These are phyloP conservation scores for Eolophus roseicapilla DNA, from an alignment of 2,113 vertebrate species.

Conservation along the genomic window DNA sequence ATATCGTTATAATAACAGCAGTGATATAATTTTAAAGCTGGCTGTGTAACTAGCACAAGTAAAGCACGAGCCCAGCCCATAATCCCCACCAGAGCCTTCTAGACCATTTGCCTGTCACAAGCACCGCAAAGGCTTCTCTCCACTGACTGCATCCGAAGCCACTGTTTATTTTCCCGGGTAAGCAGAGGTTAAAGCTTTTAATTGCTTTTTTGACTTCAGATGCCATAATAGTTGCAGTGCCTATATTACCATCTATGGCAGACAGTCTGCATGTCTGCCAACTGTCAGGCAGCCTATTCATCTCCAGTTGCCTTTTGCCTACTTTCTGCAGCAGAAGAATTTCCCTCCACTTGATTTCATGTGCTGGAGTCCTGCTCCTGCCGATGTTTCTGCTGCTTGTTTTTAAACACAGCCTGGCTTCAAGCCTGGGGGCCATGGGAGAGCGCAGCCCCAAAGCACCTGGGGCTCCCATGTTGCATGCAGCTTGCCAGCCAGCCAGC, in stretches of 20 bases:
- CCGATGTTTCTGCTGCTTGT: not conserved
- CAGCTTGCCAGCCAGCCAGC: not conserved
- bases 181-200: conserved; percentile 53
- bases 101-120: not conserved
- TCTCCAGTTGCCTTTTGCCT: conserved; percentile 68
- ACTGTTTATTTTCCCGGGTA: not conserved
- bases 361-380: not conserved
- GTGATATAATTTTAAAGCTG: not conserved
- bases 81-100: not conserved
- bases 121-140: not conserved
- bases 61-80: not conserved
- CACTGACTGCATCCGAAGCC: not conserved
- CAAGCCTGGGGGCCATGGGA: not conserved
- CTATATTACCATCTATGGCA: conserved; percentile 67
- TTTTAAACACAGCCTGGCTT: conserved; percentile 1
- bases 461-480: not conserved
- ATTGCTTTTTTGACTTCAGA: conserved; percentile 24
- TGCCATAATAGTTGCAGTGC: conserved; percentile 39
- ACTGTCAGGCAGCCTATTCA: conserved; percentile 64
- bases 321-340: conserved; percentile 54
- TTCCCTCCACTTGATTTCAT: conserved; percentile 28
- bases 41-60: not conserved
- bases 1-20: conserved; percentile 44
- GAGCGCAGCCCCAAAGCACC: not conserved
- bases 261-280: conserved; percentile 39